phyloP scores from a whole-genome alignment of 2,797 vertebrate species.

The Sebastolobus altivelis region DNA sequence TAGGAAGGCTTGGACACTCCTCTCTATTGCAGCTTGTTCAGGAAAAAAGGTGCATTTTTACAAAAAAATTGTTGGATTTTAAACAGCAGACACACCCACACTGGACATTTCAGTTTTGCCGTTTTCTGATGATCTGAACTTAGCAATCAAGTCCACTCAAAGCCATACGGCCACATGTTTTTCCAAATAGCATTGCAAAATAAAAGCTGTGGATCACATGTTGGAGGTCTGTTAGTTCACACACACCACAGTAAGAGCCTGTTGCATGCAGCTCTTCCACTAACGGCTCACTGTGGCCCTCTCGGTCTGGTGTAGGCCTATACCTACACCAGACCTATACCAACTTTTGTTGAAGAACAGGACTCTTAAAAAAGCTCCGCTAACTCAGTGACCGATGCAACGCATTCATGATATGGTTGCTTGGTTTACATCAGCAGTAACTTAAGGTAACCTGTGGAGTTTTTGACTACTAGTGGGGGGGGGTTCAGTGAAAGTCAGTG shows the following conservation, averaged over 20 bases:
- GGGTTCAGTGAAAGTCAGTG: too few species aligned
- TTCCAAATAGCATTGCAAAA: slow-evolving; percentile 1
- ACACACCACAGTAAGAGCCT: neutral
- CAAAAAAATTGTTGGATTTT: neutral
- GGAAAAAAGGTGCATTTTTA: neutral
- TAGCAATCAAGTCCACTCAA: neutral
- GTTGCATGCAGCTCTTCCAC: neutral
- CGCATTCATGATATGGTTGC: neutral
- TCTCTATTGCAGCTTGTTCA: neutral
- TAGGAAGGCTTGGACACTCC: neutral
- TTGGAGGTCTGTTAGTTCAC: neutral
- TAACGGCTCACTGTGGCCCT: neutral
- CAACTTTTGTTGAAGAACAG: neutral
- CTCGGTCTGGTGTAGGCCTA: too few species aligned
- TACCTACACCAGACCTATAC: neutral
- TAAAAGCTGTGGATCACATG: neutral
- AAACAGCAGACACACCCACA: neutral
- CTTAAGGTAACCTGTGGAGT: neutral
- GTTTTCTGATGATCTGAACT: neutral
- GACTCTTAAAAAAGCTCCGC: neutral
- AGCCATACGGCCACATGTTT: neutral
- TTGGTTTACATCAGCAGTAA: neutral
- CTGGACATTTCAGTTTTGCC: neutral
- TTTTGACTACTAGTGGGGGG: too few species aligned
- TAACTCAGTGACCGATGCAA: neutral